Conservation (phyloP, 2,113 vertebrate species). For the Ailuropoda melanoleuca region DNA sequence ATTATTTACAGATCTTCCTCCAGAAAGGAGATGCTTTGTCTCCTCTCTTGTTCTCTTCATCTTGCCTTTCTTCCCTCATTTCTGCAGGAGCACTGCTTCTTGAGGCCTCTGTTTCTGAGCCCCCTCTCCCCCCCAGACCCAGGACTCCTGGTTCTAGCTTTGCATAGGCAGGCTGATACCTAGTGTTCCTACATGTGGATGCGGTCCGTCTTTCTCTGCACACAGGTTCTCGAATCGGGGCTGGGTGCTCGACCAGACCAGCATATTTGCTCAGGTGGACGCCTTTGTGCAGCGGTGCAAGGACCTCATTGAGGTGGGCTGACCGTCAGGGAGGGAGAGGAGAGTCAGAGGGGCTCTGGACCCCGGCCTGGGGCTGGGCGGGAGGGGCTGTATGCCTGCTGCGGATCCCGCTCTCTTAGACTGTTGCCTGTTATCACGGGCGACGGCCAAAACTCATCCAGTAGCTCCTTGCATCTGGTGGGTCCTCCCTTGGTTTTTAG, state of each 20-base stretch:
- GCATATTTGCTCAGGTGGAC: slow-evolving; percentile 89
- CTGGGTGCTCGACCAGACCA: slow-evolving; percentile 88
- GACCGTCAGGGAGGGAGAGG: not conserved
- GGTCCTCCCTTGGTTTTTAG: not conserved
- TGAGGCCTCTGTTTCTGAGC: not conserved
- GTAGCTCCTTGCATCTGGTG: not conserved
- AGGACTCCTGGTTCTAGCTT: not conserved
- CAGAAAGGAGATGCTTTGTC: not conserved
- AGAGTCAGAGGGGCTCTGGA: not conserved
- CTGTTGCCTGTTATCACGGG: not conserved
- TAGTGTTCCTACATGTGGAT: fast-evolving
- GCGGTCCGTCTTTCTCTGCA: not conserved
- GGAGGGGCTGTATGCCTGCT: too few species aligned
- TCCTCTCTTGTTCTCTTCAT: not conserved
- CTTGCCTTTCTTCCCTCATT: not conserved
- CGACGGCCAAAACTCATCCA: not conserved
- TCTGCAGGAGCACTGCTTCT: not conserved
- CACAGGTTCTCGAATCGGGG: slow-evolving; percentile 84
- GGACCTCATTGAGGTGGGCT: slow-evolving; percentile 89
- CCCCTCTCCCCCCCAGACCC: not conserved
- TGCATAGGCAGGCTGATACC: not conserved
- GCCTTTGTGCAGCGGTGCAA: slow-evolving; percentile 90
- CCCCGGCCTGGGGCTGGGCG: not conserved
- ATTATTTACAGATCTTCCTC: not conserved
- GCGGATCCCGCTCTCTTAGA: not conserved